Conservation (phyloP, 2,888 invertebrate species). For the Tiphia femorata region DNA sequence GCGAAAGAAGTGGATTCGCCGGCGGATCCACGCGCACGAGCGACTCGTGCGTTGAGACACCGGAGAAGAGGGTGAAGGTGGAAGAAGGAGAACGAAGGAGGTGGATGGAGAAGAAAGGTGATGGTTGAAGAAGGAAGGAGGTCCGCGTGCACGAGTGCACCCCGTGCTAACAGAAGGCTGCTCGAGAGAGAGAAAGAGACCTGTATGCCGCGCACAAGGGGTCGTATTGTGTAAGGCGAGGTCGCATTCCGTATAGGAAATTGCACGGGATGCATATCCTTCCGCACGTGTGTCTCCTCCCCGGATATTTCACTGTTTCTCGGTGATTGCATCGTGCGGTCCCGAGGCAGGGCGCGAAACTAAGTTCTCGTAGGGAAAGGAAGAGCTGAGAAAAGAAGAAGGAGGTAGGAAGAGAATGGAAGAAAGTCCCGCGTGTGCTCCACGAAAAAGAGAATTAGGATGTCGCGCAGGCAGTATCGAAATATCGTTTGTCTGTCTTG, state of each 20-base stretch:
- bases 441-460: conserved; percentile 40
- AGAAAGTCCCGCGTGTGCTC: not conserved
- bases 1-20: too few relatives aligned
- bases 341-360: conserved; percentile 43
- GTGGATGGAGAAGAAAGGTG: too few relatives aligned
- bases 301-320: conserved; percentile 34
- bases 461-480: conserved; percentile 39
- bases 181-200: too few relatives aligned
- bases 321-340: conserved; percentile 49
- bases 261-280: conserved; percentile 27
- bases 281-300: conserved; percentile 32
- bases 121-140: too few relatives aligned
- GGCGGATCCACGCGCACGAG: too few relatives aligned
- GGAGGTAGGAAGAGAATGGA: not conserved
- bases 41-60: too few relatives aligned
- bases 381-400: conserved; percentile 33
- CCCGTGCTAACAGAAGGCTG: too few relatives aligned
- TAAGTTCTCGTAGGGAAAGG: too few relatives aligned
- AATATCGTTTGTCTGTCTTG: conserved; percentile 38
- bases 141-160: too few relatives aligned
- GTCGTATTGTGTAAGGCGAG: conserved; percentile 3
- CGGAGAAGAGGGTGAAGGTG: too few relatives aligned
- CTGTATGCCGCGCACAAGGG: too few relatives aligned
- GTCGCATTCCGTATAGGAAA: conserved; percentile 31
- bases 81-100: too few relatives aligned